Conservation (phyloP, 2,113 vertebrate genomes). For the Saguinus midas region DNA sequence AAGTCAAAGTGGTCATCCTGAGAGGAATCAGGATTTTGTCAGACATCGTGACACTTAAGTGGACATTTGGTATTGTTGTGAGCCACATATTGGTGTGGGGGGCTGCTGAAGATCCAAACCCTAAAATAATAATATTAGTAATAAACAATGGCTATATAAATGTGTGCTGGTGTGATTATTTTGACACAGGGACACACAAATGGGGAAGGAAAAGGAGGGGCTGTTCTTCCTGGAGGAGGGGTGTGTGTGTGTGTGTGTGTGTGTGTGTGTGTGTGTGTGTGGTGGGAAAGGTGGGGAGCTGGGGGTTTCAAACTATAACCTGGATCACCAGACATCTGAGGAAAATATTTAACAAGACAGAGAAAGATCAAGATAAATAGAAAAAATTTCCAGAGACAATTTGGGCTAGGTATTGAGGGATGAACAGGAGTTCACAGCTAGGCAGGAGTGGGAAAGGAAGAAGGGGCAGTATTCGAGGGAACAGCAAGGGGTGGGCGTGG, state of each 20-base stretch:
- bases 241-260: background rate
- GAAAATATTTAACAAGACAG: slow-evolving; percentile 15
- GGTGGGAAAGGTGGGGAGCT: background rate
- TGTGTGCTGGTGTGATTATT: background rate
- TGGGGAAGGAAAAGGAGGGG: background rate
- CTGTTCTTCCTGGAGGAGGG: background rate
- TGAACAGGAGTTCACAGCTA: background rate
- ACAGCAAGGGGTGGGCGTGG: background rate
- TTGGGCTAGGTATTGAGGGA: background rate
- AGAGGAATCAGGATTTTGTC: no score
- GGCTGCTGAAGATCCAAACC: background rate
- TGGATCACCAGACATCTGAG: background rate
- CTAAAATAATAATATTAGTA: background rate
- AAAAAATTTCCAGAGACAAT: background rate
- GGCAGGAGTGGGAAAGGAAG: background rate
- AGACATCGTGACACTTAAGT: background rate
- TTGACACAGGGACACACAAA: background rate
- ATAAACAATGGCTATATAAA: background rate
- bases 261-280: background rate
- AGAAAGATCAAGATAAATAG: background rate
- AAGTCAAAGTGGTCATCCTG: no score
- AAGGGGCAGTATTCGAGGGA: background rate
- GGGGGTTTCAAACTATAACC: background rate
- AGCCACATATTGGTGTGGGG: background rate
- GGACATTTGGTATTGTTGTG: background rate